A percentile compares a stretch with the other conserved stretches of the same genome.
Conservation (phyloP, 2,888 invertebrate species). For the Steinernema scapterisci region DNA sequence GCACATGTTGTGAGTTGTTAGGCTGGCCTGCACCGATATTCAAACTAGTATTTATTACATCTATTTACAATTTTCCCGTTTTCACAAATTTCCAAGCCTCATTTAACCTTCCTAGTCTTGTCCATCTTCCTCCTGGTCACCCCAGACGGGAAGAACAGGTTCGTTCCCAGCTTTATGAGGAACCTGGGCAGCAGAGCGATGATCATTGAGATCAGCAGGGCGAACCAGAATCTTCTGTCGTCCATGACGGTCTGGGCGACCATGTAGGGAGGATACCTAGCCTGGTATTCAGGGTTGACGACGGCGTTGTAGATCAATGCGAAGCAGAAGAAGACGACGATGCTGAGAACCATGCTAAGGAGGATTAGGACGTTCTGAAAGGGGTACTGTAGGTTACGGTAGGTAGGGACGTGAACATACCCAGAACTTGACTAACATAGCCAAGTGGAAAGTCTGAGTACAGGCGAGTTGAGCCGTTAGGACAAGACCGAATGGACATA, state of each 20-base stretch:
- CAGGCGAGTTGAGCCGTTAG: slow-evolving; percentile 74
- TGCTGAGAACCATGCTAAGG: slow-evolving; percentile 47
- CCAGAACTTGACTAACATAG: slow-evolving; percentile 71
- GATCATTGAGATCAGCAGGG: slow-evolving; percentile 41
- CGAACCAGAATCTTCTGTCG: slow-evolving; percentile 46
- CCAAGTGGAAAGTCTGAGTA: slow-evolving; percentile 76
- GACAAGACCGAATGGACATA: slow-evolving; percentile 88
- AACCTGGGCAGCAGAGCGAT: slow-evolving; percentile 45
- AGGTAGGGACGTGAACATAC: neutral
- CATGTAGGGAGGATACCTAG: slow-evolving; percentile 46
- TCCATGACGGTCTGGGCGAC: slow-evolving; percentile 42
- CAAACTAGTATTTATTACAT: no score
- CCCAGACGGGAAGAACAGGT: neutral
- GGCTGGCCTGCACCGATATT: no score
- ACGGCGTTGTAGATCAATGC: slow-evolving; percentile 47
- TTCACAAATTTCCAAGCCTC: neutral
- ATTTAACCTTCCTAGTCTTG: neutral
- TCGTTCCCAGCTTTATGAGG: neutral
- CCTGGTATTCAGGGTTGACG: slow-evolving; percentile 38
- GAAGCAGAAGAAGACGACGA: slow-evolving; percentile 48
- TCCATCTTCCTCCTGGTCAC: neutral
- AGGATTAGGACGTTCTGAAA: slow-evolving; percentile 2
- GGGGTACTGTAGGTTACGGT: neutral
- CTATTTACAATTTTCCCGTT: no score
- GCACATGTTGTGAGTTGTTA: no score